Percentiles rank a stretch among this genome's conserved stretches.
Evolutionary conservation across 2,888 invertebrate species (phyloP).

Genomic region (Pseudoips prasinana): DNA sequence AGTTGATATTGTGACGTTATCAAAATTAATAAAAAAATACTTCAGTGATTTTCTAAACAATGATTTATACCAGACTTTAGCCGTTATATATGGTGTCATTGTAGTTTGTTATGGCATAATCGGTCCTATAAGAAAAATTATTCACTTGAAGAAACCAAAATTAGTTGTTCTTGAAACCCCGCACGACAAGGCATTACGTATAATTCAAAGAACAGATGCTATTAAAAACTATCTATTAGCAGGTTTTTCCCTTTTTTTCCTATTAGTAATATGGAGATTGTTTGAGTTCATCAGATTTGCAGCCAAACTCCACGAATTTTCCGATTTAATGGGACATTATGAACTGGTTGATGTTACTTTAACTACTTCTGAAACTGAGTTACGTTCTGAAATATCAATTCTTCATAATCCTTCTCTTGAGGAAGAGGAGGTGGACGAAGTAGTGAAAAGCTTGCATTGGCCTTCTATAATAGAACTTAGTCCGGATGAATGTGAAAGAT

Average conservation of each 20-base stretch:
- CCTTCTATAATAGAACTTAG: slow-evolving; percentile 44
- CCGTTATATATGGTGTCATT: slow-evolving; percentile 30
- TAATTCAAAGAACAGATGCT: slow-evolving; percentile 51
- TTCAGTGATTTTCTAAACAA: slow-evolving; percentile 18
- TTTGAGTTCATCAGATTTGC: slow-evolving; percentile 57
- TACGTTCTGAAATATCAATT: slow-evolving; percentile 6
- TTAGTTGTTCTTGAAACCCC: slow-evolving; percentile 29
- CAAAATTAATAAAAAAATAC: slow-evolving; percentile 38
- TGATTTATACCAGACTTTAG: slow-evolving; percentile 4
- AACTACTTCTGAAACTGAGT: slow-evolving; percentile 24
- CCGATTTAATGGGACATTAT: slow-evolving; percentile 57
- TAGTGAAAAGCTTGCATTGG: slow-evolving; percentile 39
- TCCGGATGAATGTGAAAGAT: slow-evolving; percentile 36
- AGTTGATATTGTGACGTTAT: slow-evolving; percentile 42
- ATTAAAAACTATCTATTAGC: slow-evolving; percentile 58
- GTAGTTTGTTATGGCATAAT: slow-evolving; percentile 47
- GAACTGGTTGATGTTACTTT: slow-evolving; percentile 49
- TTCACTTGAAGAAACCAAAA: slow-evolving; percentile 28
- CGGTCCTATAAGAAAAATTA: slow-evolving; percentile 46
- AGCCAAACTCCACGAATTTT: slow-evolving; percentile 62
- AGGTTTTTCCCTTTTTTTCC: slow-evolving; percentile 55
- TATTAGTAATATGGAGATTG: slow-evolving; percentile 51
- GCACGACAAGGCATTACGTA: slow-evolving; percentile 40
- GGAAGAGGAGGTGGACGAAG: slow-evolving; percentile 22
- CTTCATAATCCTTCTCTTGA: slow-evolving; percentile 6